phyloP scores from a whole-genome alignment of 2,113 vertebrate genomes.

The Beaufortia kweichowensis region DNA sequence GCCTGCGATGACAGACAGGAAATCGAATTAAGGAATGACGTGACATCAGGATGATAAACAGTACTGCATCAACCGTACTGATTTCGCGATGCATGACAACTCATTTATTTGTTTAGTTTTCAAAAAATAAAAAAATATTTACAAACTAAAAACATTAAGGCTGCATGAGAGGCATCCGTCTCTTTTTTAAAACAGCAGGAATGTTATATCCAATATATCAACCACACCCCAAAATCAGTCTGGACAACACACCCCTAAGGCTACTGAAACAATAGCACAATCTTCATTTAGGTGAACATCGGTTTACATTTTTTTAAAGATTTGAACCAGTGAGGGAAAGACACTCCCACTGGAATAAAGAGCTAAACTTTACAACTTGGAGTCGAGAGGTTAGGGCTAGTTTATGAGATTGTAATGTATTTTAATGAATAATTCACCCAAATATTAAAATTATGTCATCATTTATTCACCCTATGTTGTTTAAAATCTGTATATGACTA shows the following conservation, averaged over 20 bases:
- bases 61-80: background rate
- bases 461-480: no score
- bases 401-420: no score
- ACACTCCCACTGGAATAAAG: no score
- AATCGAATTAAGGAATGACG: constrained; percentile 62
- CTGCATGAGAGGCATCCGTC: background rate
- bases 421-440: no score
- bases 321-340: background rate
- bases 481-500: no score
- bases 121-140: background rate
- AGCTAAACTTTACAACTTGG: no score
- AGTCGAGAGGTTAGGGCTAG: no score
- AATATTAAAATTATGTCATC: no score
- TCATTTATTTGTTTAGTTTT: background rate
- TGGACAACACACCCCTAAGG: constrained; percentile 29
- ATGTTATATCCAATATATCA: constrained; percentile 7
- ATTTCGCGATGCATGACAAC: background rate
- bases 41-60: constrained; percentile 65
- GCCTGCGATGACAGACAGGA: constrained; percentile 56
- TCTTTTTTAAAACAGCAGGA: background rate
- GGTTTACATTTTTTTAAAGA: background rate
- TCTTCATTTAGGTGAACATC: background rate
- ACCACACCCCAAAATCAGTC: constrained; percentile 27
- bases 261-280: constrained; percentile 9
- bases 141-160: background rate